Conservation (phyloP, 2,888 invertebrate genomes). For the Pheosia tremula region DNA sequence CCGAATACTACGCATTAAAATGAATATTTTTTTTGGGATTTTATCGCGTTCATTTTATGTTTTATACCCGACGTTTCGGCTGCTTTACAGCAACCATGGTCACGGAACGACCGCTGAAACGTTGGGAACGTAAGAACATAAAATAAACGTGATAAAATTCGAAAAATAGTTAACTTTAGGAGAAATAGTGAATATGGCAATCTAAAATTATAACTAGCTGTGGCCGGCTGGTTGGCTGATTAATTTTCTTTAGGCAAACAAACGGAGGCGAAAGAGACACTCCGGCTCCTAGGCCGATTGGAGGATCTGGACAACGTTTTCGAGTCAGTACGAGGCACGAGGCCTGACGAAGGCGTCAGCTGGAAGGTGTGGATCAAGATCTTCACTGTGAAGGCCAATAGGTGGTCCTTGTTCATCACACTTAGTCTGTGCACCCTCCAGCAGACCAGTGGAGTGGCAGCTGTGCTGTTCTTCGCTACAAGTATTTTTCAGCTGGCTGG, state of each 20-base stretch:
- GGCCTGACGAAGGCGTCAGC: constrained; percentile 38
- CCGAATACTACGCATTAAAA: too few relatives aligned
- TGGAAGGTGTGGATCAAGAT: constrained; percentile 56
- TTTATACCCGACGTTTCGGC: too few relatives aligned
- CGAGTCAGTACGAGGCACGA: constrained; percentile 45
- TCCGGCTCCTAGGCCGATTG: constrained; percentile 44
- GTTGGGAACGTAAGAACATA: too few relatives aligned
- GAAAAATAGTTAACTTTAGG: too few relatives aligned
- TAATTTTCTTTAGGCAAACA: constrained; percentile 46
- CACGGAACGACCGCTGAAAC: too few relatives aligned
- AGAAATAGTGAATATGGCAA: too few relatives aligned
- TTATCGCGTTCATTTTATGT: too few relatives aligned
- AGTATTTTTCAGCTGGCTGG: constrained; percentile 53
- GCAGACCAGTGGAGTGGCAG: constrained; percentile 49
- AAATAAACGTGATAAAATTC: too few relatives aligned
- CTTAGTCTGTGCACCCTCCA: constrained; percentile 43
- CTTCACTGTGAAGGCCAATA: constrained; percentile 53
- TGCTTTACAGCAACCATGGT: too few relatives aligned
- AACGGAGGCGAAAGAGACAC: constrained; percentile 46
- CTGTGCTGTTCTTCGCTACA: constrained; percentile 52
- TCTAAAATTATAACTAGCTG: too few relatives aligned
- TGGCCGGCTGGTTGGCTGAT: neutral
- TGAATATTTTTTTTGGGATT: too few relatives aligned
- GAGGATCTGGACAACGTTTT: constrained; percentile 51
- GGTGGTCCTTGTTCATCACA: constrained; percentile 50